Evolutionary conservation across 2,888 invertebrate genomes (phyloP), one percentile per base, ranked within the genome.

Genomic region (Oxytorus armatus): DNA sequence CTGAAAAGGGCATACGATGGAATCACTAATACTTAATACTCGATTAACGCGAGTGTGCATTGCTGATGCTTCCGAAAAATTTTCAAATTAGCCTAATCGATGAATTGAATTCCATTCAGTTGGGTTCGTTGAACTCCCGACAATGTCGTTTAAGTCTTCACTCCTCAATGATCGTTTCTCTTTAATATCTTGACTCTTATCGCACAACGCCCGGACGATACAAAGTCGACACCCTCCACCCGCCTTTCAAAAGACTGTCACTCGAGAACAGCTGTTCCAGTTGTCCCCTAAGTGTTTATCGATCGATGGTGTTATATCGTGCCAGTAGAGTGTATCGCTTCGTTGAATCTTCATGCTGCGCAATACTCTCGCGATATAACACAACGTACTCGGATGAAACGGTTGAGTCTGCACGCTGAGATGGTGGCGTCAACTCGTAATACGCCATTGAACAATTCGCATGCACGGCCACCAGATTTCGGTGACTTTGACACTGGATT

Each of bases 341-440:
- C 42, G 53, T 51, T 69, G 42, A 49, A 65, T 70, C 70, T 65
- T 77, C 65, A 10, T 55, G 47, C 72, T 70, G 77, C 66, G 72
- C 36, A 77, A 66, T 51, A 14, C 8, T 10, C 21, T 47, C 47
- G 8, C 23, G 29, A 59, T 16, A 72, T 51, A 72, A 66, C 3
- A 29, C 11, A 14, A 14, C 18, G 11, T 25, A 33, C 10, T 10
- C 7, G 57, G 8, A 10, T 1, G 44, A 16, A 49, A 25, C n/a
- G 25, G 4, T 5, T 21, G 21, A 21, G 21, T 29, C 7, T 29
- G n/a, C 1, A 4, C 36, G 16, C 33, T 2, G 29, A 23, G 61
- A 65, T 18, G 29, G 11, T 47, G 47, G 47, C 65, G 16, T 65
- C 47, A 65, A 18, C 25, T 65, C 16, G 14, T 18, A 63, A 16